phyloP scores from a whole-genome alignment of 2,888 invertebrate genomes.

The Xanthia icteritia region DNA sequence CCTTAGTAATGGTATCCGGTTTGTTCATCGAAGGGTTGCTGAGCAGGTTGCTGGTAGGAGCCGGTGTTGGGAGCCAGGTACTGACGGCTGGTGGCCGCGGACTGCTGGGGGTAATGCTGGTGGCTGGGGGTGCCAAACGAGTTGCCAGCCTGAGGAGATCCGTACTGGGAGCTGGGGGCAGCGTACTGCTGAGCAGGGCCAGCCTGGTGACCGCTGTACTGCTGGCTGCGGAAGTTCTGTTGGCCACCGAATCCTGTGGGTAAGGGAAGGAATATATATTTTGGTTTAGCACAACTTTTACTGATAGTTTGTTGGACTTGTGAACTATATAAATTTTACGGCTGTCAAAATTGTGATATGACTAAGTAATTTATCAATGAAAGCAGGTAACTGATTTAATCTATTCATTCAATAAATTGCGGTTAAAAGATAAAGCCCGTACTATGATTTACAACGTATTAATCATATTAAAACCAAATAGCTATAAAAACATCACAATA shows the following conservation, averaged over 20 bases:
- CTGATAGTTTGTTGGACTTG: neutral
- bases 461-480: neutral
- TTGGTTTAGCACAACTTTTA: neutral
- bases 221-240: slow-evolving; percentile 53
- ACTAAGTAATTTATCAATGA: neutral
- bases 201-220: slow-evolving; percentile 33
- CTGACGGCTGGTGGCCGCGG: slow-evolving; percentile 78
- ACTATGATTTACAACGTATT: slow-evolving; percentile 14
- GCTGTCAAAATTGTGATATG: too few relatives aligned
- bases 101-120: slow-evolving; percentile 62
- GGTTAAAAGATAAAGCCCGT: neutral
- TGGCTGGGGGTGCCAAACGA: slow-evolving; percentile 34
- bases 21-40: slow-evolving; percentile 84
- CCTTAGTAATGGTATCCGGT: slow-evolving; percentile 84
- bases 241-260: slow-evolving; percentile 64
- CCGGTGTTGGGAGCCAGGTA: slow-evolving; percentile 80
- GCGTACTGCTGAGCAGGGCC: slow-evolving; percentile 35
- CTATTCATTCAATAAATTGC: neutral
- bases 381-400: neutral
- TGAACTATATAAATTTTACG: too few relatives aligned
- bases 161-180: slow-evolving; percentile 69
- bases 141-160: slow-evolving; percentile 34
- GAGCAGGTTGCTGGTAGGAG: slow-evolving; percentile 77
- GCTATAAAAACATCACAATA: slow-evolving; percentile 30
- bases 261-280: too few relatives aligned